Evolutionary conservation across 1,140 invertebrate genomes (phyloP), one percentile per base, ranked within the genome.

Genomic region (Polypedilum pembai): DNA sequence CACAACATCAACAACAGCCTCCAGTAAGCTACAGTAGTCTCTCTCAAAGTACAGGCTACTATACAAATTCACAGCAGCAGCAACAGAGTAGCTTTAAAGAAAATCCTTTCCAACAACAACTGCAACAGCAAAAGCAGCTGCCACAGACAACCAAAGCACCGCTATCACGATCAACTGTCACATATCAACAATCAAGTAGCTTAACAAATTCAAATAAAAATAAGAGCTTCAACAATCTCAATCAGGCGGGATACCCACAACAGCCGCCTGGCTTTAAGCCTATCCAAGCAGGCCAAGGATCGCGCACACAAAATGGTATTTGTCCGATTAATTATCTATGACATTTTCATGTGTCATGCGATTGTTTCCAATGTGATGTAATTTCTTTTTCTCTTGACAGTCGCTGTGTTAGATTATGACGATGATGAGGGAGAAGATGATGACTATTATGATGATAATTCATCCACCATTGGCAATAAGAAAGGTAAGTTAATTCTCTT

Each of bases 321-420:
- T 56, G 45, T n/a, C 12, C 15, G 8, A 0, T 56, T 56, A n/a
- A n/a, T 56, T 56, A n/a, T 45, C 8, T 15, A 45, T n/a, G n/a
- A 12, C 45, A n/a, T 12, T 56, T 56, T 56, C 8, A n/a, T 56
- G 4, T 56, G 41, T 45, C 15, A 33, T 33, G 24, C 24, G 5
- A 33, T 33, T 33, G 24, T 15, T 45, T 45, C 8, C 3, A 45
- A 12, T 45, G 8, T 12, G 15, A 15, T 45, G 10, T 56, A 56
- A 56, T 56, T 56, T 56, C 8, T 4, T 12, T 15, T 15, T 15
- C 45, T 45, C 41, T 33, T 56, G 12, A 80, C 82, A 73, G 81
- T 82, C 66, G 81, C 81, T 8, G 81, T 82, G 2, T 77, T 82
- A 18, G 81, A 82, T 74, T 82, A 82, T 73, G 81, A 82, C 75